Base-by-base conservation (phyloP, 2,113 vertebrate genomes). In the Rhabdomys dilectus region DNA sequence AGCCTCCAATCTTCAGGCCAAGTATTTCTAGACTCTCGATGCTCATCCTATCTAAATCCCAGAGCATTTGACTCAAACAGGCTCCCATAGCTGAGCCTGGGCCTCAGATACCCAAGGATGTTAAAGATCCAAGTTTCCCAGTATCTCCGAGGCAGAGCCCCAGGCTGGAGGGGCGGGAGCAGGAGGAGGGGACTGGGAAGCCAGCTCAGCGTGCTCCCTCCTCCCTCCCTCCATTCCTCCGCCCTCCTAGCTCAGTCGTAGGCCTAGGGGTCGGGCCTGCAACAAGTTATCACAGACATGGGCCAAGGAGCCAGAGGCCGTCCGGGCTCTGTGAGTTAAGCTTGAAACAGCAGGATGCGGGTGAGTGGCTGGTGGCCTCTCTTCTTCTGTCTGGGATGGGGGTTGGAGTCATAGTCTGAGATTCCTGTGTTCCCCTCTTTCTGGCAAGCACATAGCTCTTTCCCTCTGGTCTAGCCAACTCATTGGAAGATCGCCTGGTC, bases 61-160 rank as follows among this genome's bases (percentile, higher is more conserved):
- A 16, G 64, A 58, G 45, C 5, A 73, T 94, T 56, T 81, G 91
- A 75, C 48, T 78, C 53, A 15, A 62, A 12, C 26, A 13, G 62
- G 64, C 58, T 42, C 21, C 91, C 80, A 8, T 0, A 24, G 36
- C 68, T 42, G 45, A 34, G 86, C 19, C 34, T 56, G 66, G 51
- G 51, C 36, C 7, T 21, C 68, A 73, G 51, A 56, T 2, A 17
- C 91, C 75, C 76, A 64, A 21, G n/a, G 92, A 97, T 96, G 97
- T 98, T 98, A 98, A 98, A 94, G 89, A 93, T 96, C 91, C 87
- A 9, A 39, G 89, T 26, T 7, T 73, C 73, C 94, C 58, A n/a
- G 22, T 5, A 84, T 91, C 91, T 76, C 48, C 1, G 29, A 86
- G 3, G 36, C 7, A 39, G 66, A 95, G 10, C 93, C 75, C 76